Evolutionary conservation across 2,797 vertebrate genomes (phyloP).

Genomic region (Phataginus tricuspis): DNA sequence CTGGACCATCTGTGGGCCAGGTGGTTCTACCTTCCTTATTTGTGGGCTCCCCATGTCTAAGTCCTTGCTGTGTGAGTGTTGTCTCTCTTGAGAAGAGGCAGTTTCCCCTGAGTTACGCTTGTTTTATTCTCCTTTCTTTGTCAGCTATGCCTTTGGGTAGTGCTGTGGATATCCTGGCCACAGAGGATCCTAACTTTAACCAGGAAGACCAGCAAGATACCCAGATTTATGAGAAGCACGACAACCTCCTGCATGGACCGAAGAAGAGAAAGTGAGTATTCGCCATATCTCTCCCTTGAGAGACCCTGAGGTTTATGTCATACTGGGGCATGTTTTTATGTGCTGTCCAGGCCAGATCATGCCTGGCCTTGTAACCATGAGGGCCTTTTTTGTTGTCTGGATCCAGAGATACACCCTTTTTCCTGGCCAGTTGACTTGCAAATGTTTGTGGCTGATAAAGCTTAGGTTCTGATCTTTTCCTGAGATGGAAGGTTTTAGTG

Average conservation of each 20-base stretch:
- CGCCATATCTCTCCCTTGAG: not conserved
- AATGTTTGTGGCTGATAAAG: not conserved
- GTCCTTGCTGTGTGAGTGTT: not conserved
- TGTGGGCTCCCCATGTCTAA: not conserved
- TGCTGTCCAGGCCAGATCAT: not conserved
- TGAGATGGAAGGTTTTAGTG: not conserved
- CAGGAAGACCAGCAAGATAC: conserved; percentile 93
- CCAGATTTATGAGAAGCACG: conserved; percentile 97
- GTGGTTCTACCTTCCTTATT: not conserved
- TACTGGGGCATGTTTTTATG: not conserved
- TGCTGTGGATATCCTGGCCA: conserved; percentile 93
- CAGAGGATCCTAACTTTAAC: conserved; percentile 90
- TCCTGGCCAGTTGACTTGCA: not conserved
- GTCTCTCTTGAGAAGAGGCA: not conserved
- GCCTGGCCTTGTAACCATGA: not conserved
- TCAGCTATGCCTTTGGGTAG: conserved; percentile 94
- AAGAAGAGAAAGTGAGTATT: conserved; percentile 90
- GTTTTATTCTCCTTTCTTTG: not conserved
- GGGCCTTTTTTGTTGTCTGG: not conserved
- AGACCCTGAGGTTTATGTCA: not conserved
- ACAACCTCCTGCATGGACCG: conserved; percentile 93
- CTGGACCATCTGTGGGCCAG: not conserved
- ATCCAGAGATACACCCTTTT: not conserved
- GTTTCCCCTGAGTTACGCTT: not conserved
- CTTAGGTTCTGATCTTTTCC: not conserved